These are phyloP conservation scores for Tapirus indicus DNA, from an alignment of 2,797 vertebrate species.

Conservation along the genomic window DNA sequence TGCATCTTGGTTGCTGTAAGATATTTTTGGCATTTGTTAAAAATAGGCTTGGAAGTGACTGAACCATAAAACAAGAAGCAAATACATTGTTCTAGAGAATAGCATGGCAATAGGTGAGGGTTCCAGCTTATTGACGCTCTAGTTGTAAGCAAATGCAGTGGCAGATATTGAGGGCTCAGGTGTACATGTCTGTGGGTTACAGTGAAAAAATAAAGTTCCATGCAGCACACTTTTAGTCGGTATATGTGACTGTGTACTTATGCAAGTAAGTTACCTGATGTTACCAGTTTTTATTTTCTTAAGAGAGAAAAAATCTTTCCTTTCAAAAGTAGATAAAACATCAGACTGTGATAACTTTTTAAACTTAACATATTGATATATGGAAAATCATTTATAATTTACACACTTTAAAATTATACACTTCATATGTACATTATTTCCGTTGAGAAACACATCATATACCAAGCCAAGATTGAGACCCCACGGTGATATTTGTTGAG, in stretches of 20 bases:
- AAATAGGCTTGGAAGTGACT: slow-evolving; percentile 20
- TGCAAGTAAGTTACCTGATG: not conserved
- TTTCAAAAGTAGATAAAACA: slow-evolving; percentile 25
- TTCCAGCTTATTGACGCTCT: no score
- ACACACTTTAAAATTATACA: not conserved
- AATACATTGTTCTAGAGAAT: not conserved
- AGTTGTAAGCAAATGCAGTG: not conserved
- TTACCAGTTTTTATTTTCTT: not conserved
- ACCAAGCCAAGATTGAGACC: not conserved
- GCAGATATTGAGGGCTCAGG: not conserved
- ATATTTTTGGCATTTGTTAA: slow-evolving; percentile 14
- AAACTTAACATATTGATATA: not conserved
- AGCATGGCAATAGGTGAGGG: not conserved
- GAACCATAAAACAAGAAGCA: not conserved
- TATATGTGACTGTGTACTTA: not conserved
- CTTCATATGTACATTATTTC: not conserved
- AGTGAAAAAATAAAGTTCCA: not conserved
- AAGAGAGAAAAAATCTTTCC: not conserved
- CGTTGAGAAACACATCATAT: not conserved
- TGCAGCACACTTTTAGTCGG: not conserved
- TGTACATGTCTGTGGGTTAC: not conserved
- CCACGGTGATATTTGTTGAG: not conserved
- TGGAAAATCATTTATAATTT: slow-evolving; percentile 25
- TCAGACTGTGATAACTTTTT: not conserved
- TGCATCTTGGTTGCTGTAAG: not conserved